phyloP scores from a whole-genome alignment of 2,113 vertebrate species.

The Nannospalax galili region DNA sequence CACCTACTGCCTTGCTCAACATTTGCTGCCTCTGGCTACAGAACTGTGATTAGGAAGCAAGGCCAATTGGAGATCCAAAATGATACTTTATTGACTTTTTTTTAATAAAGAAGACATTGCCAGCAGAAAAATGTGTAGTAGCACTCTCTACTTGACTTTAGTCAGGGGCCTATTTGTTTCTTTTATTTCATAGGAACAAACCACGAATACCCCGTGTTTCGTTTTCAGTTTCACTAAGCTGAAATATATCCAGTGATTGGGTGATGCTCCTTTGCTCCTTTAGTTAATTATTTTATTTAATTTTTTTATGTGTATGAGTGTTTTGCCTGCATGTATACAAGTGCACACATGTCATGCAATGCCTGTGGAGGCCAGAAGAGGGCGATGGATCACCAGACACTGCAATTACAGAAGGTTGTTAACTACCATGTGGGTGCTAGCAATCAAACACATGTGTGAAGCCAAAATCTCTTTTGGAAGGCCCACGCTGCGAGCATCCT shows the following conservation, averaged over 20 bases:
- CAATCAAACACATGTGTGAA: too few relatives aligned
- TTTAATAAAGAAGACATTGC: conserved; percentile 43
- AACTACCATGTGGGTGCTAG: too few relatives aligned
- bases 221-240: conserved; percentile 3
- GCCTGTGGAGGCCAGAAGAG: too few relatives aligned
- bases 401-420: too few relatives aligned
- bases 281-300: too few relatives aligned
- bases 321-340: too few relatives aligned
- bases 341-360: too few relatives aligned
- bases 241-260: neutral
- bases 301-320: too few relatives aligned
- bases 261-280: too few relatives aligned
- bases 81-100: conserved; percentile 66
- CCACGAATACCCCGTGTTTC: neutral
- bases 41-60: conserved; percentile 72
- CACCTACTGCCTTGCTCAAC: conserved; percentile 65
- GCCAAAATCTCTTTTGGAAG: too few relatives aligned
- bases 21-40: conserved; percentile 60
- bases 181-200: conserved; percentile 31
- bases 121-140: conserved; percentile 25
- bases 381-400: too few relatives aligned
- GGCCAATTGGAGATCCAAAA: conserved; percentile 66
- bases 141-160: neutral
- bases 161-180: conserved; percentile 46
- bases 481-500: too few relatives aligned